Base-by-base conservation (phyloP, 2,797 vertebrate genomes). In the Chloroceryle inda region DNA sequence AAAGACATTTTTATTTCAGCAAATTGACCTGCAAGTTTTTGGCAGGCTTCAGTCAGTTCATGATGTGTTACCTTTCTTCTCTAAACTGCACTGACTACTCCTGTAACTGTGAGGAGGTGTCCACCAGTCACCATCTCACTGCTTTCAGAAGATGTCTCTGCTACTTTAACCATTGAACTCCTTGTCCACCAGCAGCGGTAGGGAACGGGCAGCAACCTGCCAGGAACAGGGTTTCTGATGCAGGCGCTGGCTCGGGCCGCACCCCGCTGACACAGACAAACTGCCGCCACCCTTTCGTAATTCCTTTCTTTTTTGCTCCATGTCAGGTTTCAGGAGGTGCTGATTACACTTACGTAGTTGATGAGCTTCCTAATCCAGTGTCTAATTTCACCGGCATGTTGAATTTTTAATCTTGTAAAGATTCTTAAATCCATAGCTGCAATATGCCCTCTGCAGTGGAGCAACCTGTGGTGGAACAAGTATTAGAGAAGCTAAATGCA, bases 361-460 rank as follows among this genome's bases (percentile, higher is more conserved):
- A 85, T 87, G 72, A 91, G 37, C 5, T 93, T 87, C 74, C 92
- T 93, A 89, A 85, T 59, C 84, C 67, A 80, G 95, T 38, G 37
- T 97, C 84, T 78, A 49, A 77, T 95, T 95, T 95, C 92, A 93
- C 74, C 67, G 63, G 52, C 68, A 64, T 47, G 68, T 56, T 91
- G 81, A 92, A 94, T 94, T 89, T 95, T 96, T 96, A 85, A 86
- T 94, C 62, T 86, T 61, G 21, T 66, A 59, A 96, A 73, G 69
- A 73, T 88, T 92, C 63, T 73, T 76, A 59, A 67, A 76, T 56
- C 52, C 55, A 38, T 55, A 61, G 62, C 44, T 94, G 42, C 50
- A 63, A 69, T 66, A 72, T 44, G 10, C 13, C 56, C 49, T 47
- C 52, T 66, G 33, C 38, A 23, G 20, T 71, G 40, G 58, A 67